phyloP scores from a whole-genome alignment of 2,888 invertebrate species.

The Rhagonycha fulva region DNA sequence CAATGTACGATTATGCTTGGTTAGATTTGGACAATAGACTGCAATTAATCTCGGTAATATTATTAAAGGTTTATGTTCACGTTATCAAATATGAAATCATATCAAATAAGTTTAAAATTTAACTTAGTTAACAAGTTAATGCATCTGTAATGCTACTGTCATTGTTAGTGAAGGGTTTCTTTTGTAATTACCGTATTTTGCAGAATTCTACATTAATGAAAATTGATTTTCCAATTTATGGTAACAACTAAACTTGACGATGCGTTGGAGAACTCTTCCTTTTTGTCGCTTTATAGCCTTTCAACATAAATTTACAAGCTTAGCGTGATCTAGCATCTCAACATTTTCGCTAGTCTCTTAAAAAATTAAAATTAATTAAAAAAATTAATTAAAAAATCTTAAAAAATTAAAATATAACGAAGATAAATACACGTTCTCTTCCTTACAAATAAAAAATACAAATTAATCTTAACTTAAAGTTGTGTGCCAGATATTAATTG shows the following conservation, averaged over 20 bases:
- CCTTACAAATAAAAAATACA: neutral
- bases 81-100: slow-evolving; percentile 7
- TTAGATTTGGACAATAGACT: slow-evolving; percentile 14
- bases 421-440: neutral
- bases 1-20: slow-evolving; percentile 14
- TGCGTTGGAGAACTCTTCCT: slow-evolving; percentile 6
- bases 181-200: slow-evolving; percentile 24
- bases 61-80: slow-evolving; percentile 11
- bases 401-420: neutral
- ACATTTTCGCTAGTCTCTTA: neutral
- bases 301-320: slow-evolving; percentile 12
- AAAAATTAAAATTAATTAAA: neutral
- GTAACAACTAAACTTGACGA: slow-evolving; percentile 28
- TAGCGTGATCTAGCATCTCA: neutral
- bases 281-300: slow-evolving; percentile 12
- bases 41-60: slow-evolving; percentile 15
- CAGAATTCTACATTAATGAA: slow-evolving; percentile 23
- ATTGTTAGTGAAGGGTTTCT: slow-evolving; percentile 25
- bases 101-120: slow-evolving; percentile 12
- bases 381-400: no score
- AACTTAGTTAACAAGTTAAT: slow-evolving; percentile 24
- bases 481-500: slow-evolving; percentile 12
- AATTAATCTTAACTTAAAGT: slow-evolving; percentile 9
- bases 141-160: slow-evolving; percentile 30
- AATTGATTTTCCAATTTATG: slow-evolving; percentile 27